Percentiles rank a stretch among this genome's conserved stretches.
phyloP scores from a whole-genome alignment of 2,797 vertebrate genomes.

The Coracias cyanogaster region DNA sequence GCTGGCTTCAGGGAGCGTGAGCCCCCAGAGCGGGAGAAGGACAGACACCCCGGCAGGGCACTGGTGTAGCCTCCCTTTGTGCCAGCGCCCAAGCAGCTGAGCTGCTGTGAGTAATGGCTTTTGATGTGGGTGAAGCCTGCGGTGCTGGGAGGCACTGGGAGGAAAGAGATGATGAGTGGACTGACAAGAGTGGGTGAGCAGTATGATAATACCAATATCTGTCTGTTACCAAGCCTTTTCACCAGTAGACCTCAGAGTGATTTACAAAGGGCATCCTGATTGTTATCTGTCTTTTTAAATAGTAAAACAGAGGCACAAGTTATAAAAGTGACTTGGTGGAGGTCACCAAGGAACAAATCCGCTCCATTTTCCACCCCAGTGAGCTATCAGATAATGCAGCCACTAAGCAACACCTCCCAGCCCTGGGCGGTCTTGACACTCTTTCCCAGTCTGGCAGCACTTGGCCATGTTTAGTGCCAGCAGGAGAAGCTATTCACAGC shows the following conservation, averaged over 20 bases:
- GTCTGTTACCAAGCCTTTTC: neutral
- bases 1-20: rapidly evolving
- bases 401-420: neutral
- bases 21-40: neutral
- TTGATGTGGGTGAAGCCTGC: neutral
- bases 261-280: neutral
- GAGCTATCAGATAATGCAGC: neutral
- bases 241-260: neutral
- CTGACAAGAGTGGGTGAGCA: neutral
- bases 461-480: neutral
- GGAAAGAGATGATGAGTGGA: neutral
- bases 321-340: neutral
- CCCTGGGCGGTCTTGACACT: neutral
- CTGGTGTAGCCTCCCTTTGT: neutral
- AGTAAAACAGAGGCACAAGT: neutral
- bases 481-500: neutral
- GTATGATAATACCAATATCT: neutral
- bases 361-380: neutral
- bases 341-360: neutral
- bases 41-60: neutral
- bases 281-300: neutral
- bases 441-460: neutral
- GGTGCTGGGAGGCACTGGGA: neutral
- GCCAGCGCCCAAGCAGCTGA: neutral
- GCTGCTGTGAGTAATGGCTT: neutral